Evolutionary conservation across 2,113 vertebrate species (phyloP), one percentile per base, ranked within the genome.

Genomic region (Potamarius usumacintae): DNA sequence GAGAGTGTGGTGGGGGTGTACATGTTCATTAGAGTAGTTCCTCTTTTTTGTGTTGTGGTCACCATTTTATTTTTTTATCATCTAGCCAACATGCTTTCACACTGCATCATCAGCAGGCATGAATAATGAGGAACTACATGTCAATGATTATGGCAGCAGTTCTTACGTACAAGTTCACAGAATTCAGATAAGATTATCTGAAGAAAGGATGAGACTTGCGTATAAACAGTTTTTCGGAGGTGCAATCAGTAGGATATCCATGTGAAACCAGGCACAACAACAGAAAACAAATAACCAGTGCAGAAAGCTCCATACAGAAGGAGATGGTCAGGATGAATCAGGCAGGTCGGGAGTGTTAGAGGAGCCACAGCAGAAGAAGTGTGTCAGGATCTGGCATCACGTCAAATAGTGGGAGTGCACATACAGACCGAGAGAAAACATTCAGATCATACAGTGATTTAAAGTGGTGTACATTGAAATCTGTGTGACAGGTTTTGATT

Each of bases 31-130:
- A 72, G 65, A 80, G 2, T 17, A 55, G 34, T 89, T 87, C 83
- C 86, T 87, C 15, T 58, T 87, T 87, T 71, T 72, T 14, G 11
- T 2, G 1, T 50, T 63, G 82, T 57, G 15, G 84, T 86, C 57
- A 79, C 78, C 74, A 85, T 52, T 55, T 85, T 12, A 42, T 42
- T 42, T 82, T 17, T 74, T 15, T 14, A 17, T 57, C 5, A 48
- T n/a, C 57, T 85, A 30, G 48, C 76, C 83, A 88, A 72, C 67
- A 82, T 53, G 11, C 18, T 67, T 10, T 34, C 55, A 81, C 8
- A 34, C 27, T 58, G 15, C 53, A 30, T 27, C 15, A 57, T 27
- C 4, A 53, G 10, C 20, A 78, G 22, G 14, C 14, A 15, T 10
- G 27, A 11, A 74, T 74, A 18, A 74, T 48, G 34, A 52, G 48